phyloP scores from a whole-genome alignment of 1,140 invertebrate species.

The Pachypeltis micranthus region DNA sequence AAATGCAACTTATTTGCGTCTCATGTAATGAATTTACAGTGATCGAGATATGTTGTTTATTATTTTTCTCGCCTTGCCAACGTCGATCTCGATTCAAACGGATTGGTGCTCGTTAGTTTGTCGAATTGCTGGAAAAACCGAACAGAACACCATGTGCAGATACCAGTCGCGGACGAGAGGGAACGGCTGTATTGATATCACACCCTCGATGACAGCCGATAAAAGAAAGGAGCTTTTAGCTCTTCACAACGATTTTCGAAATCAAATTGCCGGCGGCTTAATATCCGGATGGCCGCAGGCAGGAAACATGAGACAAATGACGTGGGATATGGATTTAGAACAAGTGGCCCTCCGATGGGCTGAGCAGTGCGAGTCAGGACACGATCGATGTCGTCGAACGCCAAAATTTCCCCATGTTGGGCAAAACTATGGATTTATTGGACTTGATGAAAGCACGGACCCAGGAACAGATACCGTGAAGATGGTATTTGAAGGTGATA shows the following conservation, averaged over 20 bases:
- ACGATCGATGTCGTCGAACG: not conserved
- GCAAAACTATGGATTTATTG: not conserved
- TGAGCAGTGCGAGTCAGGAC: not conserved
- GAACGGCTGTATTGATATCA: not conserved
- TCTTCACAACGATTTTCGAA: not conserved
- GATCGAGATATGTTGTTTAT: too few species aligned
- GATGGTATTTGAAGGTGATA: too few species aligned
- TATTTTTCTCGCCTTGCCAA: too few species aligned
- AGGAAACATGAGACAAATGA: not conserved
- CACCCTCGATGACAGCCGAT: not conserved
- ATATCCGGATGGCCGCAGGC: not conserved
- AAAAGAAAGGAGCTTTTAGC: not conserved
- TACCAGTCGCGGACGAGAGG: not conserved
- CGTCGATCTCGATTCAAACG: too few species aligned
- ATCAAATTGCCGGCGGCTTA: not conserved
- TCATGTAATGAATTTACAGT: too few species aligned
- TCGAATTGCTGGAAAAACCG: too few species aligned
- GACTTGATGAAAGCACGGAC: too few species aligned
- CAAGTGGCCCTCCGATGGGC: not conserved
- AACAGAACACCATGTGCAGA: not conserved
- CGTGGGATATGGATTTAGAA: not conserved
- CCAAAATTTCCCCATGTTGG: not conserved
- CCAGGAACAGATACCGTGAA: too few species aligned
- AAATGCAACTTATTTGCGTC: too few species aligned
- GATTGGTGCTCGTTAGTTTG: not conserved